Evolutionary conservation across 1,140 invertebrate genomes (phyloP).

Genomic region (Ips nitidus): DNA sequence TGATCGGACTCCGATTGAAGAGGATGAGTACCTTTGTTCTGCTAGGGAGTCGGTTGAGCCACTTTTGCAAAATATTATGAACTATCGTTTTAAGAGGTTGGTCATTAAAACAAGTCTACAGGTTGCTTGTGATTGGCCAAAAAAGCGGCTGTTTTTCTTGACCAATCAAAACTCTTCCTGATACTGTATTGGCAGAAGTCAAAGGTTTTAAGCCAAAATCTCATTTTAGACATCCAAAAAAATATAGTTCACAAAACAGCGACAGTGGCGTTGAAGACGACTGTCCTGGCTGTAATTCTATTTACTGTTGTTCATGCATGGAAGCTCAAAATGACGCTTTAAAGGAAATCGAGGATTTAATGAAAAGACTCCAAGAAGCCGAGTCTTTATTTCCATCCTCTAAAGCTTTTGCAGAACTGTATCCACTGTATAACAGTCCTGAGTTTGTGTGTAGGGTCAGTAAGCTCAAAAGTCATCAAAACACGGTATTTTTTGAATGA

Average conservation of each 20-base stretch:
- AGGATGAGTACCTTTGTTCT: slow-evolving; percentile 75
- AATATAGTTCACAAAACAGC: slow-evolving; percentile 40
- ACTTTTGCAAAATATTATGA: slow-evolving; percentile 74
- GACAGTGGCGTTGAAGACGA: slow-evolving; percentile 52
- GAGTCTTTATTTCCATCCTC: slow-evolving; percentile 82
- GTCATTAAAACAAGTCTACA: neutral
- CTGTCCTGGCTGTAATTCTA: slow-evolving; percentile 62
- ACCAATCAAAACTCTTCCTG: no score
- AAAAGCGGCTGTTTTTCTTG: no score
- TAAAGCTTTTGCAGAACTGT: slow-evolving; percentile 72
- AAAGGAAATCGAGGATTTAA: slow-evolving; percentile 68
- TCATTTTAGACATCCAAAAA: slow-evolving; percentile 20
- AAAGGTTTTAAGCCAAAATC: neutral
- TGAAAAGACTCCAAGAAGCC: slow-evolving; percentile 73
- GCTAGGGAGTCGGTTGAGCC: slow-evolving; percentile 70
- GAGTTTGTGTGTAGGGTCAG: slow-evolving; percentile 63
- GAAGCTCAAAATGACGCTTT: slow-evolving; percentile 71
- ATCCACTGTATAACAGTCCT: slow-evolving; percentile 68
- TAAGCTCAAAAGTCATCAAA: neutral
- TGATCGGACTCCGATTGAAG: slow-evolving; percentile 68
- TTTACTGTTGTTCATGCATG: slow-evolving; percentile 70
- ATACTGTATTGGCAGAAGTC: neutral
- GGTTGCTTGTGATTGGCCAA: neutral
- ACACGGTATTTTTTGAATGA: neutral
- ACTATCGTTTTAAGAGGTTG: slow-evolving; percentile 60